Conservation (phyloP, 2,113 vertebrate species). For the Burhinus bistriatus region DNA sequence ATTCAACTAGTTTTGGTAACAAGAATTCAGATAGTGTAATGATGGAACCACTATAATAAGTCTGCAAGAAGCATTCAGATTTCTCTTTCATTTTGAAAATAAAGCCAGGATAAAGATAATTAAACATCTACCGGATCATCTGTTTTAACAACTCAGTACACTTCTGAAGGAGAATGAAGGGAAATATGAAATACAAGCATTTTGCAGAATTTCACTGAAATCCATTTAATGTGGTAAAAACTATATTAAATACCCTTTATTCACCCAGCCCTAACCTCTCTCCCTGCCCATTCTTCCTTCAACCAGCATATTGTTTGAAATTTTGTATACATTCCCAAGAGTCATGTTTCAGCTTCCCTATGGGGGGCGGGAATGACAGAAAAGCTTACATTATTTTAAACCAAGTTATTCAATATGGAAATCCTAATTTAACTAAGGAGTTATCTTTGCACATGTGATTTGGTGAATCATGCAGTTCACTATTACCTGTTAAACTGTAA, state of each 20-base stretch:
- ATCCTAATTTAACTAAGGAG: background rate
- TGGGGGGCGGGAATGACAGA: rapidly evolving
- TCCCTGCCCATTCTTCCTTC: background rate
- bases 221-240: background rate
- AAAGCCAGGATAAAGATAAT: background rate
- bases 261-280: background rate
- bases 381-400: background rate
- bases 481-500: conserved; percentile 33
- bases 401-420: conserved; percentile 7
- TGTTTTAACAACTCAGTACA: background rate
- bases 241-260: background rate
- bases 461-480: background rate
- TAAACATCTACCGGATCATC: background rate
- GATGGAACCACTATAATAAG: background rate
- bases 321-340: background rate
- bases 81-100: background rate
- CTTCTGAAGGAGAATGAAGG: background rate
- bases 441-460: conserved; percentile 4
- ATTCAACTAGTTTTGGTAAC: background rate
- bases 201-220: background rate
- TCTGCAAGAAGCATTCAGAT: background rate
- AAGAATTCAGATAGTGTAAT: background rate
- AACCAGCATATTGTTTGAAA: background rate
- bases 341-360: background rate
- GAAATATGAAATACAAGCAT: background rate